A percentile compares a stretch with the other conserved stretches of the same genome.
These are phyloP conservation scores for Sminthurides aquaticus DNA, from an alignment of 2,888 invertebrate genomes.

Conservation along the genomic window DNA sequence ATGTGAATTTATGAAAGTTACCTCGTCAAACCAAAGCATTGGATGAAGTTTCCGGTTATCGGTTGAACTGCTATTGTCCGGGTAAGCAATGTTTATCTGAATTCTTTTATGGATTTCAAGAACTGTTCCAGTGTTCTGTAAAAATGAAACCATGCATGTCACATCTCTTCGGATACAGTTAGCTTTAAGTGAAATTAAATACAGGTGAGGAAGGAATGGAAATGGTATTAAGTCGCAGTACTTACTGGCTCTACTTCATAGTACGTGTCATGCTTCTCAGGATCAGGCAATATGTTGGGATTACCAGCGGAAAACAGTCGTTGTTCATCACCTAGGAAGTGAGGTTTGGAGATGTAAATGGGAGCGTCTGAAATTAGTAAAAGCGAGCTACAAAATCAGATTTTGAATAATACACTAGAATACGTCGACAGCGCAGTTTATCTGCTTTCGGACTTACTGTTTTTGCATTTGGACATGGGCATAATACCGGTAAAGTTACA, in stretches of 20 bases:
- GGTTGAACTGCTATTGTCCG: background rate
- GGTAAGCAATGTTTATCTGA: background rate
- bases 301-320: no score
- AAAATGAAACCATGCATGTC: background rate
- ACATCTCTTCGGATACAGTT: background rate
- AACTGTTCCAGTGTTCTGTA: background rate
- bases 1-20: background rate
- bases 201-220: no score
- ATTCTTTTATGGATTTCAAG: background rate
- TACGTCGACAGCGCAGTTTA: background rate
- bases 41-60: background rate
- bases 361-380: no score
- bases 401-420: no score
- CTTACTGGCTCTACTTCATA: no score
- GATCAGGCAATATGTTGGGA: no score
- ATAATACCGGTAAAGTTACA: background rate
- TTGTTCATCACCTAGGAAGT: no score
- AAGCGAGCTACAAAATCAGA: background rate
- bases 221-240: no score
- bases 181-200: background rate
- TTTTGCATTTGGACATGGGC: background rate
- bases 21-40: background rate
- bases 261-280: no score
- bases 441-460: background rate
- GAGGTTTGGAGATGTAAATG: background rate